Evolutionary conservation across 2,888 invertebrate genomes (phyloP).

Genomic region (Ecliptopera silaceata): DNA sequence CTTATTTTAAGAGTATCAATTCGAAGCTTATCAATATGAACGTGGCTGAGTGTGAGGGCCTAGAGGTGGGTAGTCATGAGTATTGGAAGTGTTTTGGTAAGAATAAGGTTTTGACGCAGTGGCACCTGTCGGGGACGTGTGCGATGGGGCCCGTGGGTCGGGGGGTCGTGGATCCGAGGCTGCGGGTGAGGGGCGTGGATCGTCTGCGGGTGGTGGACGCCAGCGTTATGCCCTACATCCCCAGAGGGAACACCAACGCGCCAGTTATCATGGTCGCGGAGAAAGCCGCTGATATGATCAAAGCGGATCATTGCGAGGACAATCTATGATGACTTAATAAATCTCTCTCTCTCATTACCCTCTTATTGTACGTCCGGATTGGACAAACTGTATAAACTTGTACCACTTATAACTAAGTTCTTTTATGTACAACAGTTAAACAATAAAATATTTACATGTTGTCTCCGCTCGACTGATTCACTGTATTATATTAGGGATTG

Average conservation of each 20-base stretch:
- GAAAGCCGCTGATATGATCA: slow-evolving; percentile 83
- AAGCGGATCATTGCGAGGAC: slow-evolving; percentile 44
- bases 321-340: too few species aligned
- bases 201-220: slow-evolving; percentile 84
- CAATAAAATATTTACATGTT: too few species aligned
- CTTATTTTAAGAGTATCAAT: slow-evolving; percentile 36
- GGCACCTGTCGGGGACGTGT: slow-evolving; percentile 44
- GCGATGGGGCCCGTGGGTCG: slow-evolving; percentile 44
- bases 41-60: slow-evolving; percentile 46
- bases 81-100: slow-evolving; percentile 61
- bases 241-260: slow-evolving; percentile 84
- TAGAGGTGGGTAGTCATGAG: slow-evolving; percentile 47
- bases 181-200: slow-evolving; percentile 76
- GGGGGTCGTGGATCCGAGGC: slow-evolving; percentile 45
- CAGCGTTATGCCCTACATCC: slow-evolving; percentile 84
- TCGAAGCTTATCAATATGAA: slow-evolving; percentile 40
- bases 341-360: too few species aligned
- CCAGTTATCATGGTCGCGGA: slow-evolving; percentile 85
- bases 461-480: too few species aligned
- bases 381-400: too few species aligned
- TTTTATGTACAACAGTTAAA: too few species aligned
- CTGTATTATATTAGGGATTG: too few species aligned
- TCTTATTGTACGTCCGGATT: too few species aligned
- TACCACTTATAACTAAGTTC: too few species aligned
- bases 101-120: slow-evolving; percentile 24